These are phyloP conservation scores for Papilio machaon DNA, from an alignment of 1,140 invertebrate species.

Conservation along the genomic window DNA sequence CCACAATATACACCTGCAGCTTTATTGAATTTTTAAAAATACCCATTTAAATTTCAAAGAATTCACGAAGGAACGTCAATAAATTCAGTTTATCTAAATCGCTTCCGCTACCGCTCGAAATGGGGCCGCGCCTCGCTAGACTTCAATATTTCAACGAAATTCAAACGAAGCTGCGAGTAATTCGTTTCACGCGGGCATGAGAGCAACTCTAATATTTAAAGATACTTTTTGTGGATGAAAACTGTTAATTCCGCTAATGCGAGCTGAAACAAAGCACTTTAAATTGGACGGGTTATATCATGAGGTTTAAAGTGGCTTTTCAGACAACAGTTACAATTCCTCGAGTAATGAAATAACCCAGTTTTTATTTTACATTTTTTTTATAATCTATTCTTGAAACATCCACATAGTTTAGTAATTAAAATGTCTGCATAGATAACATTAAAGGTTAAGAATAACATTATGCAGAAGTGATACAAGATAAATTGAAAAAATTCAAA, in stretches of 20 bases:
- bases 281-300: constrained; percentile 23
- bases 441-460: too few species aligned
- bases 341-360: too few species aligned
- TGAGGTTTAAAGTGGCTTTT: not conserved
- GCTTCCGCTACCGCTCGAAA: constrained; percentile 39
- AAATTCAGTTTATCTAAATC: constrained; percentile 42
- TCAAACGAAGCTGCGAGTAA: constrained; percentile 49
- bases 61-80: not conserved
- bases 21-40: constrained; percentile 6
- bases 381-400: too few species aligned
- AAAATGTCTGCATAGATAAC: too few species aligned
- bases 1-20: not conserved
- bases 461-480: too few species aligned
- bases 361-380: too few species aligned
- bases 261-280: constrained; percentile 15
- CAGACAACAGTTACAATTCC: too few species aligned
- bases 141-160: constrained; percentile 64
- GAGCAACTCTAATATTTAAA: constrained; percentile 61
- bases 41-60: constrained; percentile 18
- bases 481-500: too few species aligned
- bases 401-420: too few species aligned
- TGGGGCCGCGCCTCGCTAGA: constrained; percentile 36
- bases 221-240: constrained; percentile 35
- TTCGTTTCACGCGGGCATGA: constrained; percentile 56
- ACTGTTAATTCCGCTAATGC: constrained; percentile 32